Percentiles rank a stretch among this genome's conserved stretches.
phyloP scores from a whole-genome alignment of 2,113 vertebrate genomes.

The Centropus unirufus region DNA sequence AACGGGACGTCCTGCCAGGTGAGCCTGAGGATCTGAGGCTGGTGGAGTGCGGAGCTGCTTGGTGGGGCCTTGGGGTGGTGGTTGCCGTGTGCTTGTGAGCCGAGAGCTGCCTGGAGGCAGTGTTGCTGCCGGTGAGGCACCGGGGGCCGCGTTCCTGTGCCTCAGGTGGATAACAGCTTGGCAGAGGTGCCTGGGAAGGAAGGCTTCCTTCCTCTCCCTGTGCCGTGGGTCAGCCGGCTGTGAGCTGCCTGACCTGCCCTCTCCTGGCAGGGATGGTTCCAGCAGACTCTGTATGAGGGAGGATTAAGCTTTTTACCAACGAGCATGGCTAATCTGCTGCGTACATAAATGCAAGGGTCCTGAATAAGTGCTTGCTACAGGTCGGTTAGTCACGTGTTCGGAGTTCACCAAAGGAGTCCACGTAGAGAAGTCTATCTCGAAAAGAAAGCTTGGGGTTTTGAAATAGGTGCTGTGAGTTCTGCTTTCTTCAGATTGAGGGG shows the following conservation, averaged over 20 bases:
- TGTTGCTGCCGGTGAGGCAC: neutral
- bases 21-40: neutral
- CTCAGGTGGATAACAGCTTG: neutral
- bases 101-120: neutral
- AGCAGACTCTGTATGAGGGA: neutral
- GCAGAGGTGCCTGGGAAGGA: neutral
- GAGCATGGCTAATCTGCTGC: neutral
- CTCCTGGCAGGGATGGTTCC: neutral
- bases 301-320: neutral
- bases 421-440: neutral
- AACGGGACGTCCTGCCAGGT: conserved; percentile 86
- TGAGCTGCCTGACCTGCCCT: neutral
- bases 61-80: neutral
- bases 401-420: neutral
- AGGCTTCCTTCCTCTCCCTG: neutral
- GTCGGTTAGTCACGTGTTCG: neutral
- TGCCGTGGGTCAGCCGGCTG: neutral
- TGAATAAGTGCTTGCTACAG: neutral
- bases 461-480: neutral
- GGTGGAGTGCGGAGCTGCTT: neutral
- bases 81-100: neutral
- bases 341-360: neutral
- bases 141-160: fast-evolving
- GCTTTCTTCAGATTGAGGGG: neutral
- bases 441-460: neutral